Percentiles rank a stretch among this genome's conserved stretches.
These are phyloP conservation scores for Zosterops japonicus DNA, from an alignment of 2,113 vertebrate genomes.

Conservation along the genomic window DNA sequence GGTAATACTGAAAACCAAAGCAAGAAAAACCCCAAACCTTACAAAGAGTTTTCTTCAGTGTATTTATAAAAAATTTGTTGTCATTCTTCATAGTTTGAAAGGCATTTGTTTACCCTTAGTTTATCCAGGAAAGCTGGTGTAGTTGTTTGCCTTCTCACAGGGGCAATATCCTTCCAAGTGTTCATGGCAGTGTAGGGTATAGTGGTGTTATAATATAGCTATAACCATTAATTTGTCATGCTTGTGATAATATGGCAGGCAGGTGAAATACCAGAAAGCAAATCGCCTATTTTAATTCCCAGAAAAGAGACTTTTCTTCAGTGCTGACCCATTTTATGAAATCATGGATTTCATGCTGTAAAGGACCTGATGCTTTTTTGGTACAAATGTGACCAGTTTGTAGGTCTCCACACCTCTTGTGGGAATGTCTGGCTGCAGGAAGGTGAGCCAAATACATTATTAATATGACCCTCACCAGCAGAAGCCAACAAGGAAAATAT, in stretches of 20 bases:
- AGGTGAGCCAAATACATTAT: not conserved
- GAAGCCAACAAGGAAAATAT: not conserved
- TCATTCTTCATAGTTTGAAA: not conserved
- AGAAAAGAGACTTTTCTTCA: not conserved
- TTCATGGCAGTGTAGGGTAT: slow-evolving; percentile 44
- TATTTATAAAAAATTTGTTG: not conserved
- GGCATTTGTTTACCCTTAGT: not conserved
- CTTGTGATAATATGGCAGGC: not conserved
- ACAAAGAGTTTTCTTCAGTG: not conserved
- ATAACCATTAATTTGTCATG: not conserved
- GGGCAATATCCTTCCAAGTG: not conserved
- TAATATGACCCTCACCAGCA: not conserved
- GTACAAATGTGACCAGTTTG: not conserved
- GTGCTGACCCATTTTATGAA: not conserved
- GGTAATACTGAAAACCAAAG: not conserved
- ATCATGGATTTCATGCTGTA: not conserved
- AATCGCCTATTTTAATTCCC: not conserved
- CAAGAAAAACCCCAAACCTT: not conserved
- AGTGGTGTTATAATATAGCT: not conserved
- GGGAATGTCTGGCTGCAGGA: not conserved
- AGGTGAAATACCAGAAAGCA: not conserved
- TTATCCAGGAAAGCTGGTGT: slow-evolving; percentile 3
- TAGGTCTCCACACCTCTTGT: not conserved
- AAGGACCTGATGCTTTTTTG: not conserved
- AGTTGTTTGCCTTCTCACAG: not conserved